These are phyloP conservation scores for Benitochromis conjunctus DNA, from an alignment of 2,113 vertebrate genomes.

Conservation along the genomic window DNA sequence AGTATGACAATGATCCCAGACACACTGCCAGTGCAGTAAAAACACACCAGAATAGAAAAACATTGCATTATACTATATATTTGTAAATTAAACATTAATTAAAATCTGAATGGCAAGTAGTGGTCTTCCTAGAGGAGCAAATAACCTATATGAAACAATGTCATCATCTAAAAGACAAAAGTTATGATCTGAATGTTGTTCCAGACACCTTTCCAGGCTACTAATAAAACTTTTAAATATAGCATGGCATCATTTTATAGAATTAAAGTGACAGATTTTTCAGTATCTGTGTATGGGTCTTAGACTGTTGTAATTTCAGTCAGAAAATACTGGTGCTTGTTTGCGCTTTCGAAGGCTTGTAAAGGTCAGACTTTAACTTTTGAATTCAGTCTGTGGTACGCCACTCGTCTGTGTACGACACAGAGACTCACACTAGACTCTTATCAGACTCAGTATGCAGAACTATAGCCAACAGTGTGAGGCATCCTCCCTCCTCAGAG, in stretches of 20 bases:
- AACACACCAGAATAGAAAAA: neutral
- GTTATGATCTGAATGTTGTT: neutral
- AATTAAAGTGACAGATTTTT: neutral
- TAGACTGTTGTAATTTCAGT: neutral
- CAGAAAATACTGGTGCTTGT: neutral
- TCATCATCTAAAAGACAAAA: neutral
- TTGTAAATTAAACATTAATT: neutral
- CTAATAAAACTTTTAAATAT: neutral
- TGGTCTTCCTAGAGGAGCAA: neutral
- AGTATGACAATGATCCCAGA: neutral
- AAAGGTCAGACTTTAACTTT: slow-evolving; percentile 35
- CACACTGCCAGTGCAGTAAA: neutral
- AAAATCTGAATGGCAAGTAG: neutral
- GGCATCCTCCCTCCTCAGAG: slow-evolving; percentile 27
- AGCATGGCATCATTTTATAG: neutral
- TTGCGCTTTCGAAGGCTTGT: neutral
- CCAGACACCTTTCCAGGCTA: neutral
- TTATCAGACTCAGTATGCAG: slow-evolving; percentile 50
- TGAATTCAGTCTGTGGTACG: neutral
- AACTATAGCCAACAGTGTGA: slow-evolving; percentile 23
- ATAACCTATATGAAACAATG: neutral
- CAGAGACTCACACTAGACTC: neutral
- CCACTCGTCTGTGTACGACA: neutral
- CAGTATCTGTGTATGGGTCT: neutral
- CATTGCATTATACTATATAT: neutral